These are phyloP conservation scores for Globicephala melas DNA, from an alignment of 2,113 vertebrate species.

Conservation along the genomic window DNA sequence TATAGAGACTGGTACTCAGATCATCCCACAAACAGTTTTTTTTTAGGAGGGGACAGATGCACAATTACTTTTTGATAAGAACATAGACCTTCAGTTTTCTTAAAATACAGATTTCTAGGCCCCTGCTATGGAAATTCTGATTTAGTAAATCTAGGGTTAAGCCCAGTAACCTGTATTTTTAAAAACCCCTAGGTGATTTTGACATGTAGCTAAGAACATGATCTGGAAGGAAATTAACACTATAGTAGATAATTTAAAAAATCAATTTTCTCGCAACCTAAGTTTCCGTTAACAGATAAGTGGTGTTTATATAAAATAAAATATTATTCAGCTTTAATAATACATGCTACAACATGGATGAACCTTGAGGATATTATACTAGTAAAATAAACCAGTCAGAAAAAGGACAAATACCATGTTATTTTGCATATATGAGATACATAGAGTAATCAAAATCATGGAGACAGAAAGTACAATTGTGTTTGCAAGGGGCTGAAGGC, in stretches of 20 bases:
- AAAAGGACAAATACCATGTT: neutral
- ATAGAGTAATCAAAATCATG: neutral
- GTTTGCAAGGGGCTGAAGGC: neutral
- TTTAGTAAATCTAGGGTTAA: neutral
- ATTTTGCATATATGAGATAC: neutral
- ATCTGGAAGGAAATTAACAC: neutral
- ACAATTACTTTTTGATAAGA: neutral
- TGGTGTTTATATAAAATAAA: neutral
- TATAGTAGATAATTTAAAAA: neutral
- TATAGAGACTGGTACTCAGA: neutral
- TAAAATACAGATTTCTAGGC: neutral
- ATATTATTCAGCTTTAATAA: neutral
- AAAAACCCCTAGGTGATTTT: neutral
- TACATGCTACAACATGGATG: neutral
- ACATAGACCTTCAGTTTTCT: neutral
- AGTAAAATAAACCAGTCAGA: neutral
- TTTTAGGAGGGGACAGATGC: neutral
- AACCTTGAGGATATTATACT: neutral
- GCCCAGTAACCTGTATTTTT: neutral
- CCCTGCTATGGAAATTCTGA: neutral
- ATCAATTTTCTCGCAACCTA: neutral
- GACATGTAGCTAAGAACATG: neutral
- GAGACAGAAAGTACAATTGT: neutral
- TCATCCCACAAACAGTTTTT: neutral
- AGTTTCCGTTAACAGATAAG: neutral